Base-by-base conservation (phyloP, 2,113 vertebrate species). In the Megaleporinus macrocephalus region DNA sequence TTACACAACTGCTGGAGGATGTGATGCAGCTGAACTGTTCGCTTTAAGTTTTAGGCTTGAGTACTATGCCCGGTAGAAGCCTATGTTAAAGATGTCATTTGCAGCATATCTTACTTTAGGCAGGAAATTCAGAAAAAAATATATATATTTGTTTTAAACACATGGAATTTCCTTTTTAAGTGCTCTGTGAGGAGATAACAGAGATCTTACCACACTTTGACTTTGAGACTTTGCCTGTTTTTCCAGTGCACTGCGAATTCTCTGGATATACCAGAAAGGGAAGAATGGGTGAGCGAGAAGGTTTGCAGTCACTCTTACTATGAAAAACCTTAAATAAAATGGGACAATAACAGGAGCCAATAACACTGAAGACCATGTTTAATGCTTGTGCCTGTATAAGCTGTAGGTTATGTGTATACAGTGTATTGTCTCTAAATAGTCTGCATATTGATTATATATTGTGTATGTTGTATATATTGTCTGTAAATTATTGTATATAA, bases 191-290 rank as follows among this genome's bases (percentile, higher is more conserved):
- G 70, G 22, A 53, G 61, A 55, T 53, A 63, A 66, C 71, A 66
- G 27, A 68, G n/a, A 33, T 75, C 29, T 81, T 74, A 74, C 61
- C 79, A 74, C 71, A 66, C n/a, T 81, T 80, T 63, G 68, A 73
- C 70, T 73, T 73, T 65, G 79, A 36, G 70, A 73, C 26, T 73
- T 68, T 41, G n/a, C 57, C 15, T 2, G 10, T 36, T 57, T 69
- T 55, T 76, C 33, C 63, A 36, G 76, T 9, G 11, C 29, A 72
- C 55, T 49, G 26, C 11, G 59, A 65, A 27, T 9, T 74, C 22
- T 81, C 71, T 74, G 77, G 30, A 22, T 70, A 59, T 18, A 66
- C 9, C 1, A 5, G 14, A 27, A 16, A 80, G 55, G 30, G 9
- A 61, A 49, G 26, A 3, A 14, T 7, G 20, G 22, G 20, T 51